These are phyloP conservation scores for Cantharis rufa DNA, from an alignment of 2,888 invertebrate genomes.

Conservation along the genomic window DNA sequence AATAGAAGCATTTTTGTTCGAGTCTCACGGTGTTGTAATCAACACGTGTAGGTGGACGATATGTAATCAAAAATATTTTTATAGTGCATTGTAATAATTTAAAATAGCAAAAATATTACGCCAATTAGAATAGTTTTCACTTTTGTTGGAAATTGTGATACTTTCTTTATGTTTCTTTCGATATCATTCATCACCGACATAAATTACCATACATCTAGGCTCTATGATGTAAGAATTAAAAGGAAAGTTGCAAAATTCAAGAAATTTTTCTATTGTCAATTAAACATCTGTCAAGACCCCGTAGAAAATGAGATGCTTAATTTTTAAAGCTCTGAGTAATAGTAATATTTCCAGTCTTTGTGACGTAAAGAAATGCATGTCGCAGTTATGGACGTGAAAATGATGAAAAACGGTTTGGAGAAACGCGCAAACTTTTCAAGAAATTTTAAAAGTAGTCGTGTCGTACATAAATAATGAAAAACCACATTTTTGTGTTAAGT, in stretches of 20 bases:
- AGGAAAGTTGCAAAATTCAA: not conserved
- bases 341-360: not conserved
- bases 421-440: not conserved
- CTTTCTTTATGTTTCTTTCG: not conserved
- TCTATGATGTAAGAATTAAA: not conserved
- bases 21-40: not conserved
- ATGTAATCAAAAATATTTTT: not conserved
- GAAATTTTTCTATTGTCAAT: not conserved
- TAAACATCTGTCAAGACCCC: not conserved
- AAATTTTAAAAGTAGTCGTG: not conserved
- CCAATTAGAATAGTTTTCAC: not conserved
- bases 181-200: not conserved
- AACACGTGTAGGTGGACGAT: not conserved
- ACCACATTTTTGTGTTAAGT: not conserved
- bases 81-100: not conserved
- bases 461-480: not conserved
- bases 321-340: not conserved
- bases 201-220: not conserved
- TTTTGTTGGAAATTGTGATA: not conserved
- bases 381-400: not conserved
- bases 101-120: not conserved
- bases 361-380: not conserved
- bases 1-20: not conserved
- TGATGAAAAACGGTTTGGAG: not conserved
- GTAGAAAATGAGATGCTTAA: not conserved